Evolutionary conservation across 2,888 invertebrate species (phyloP), one percentile per base, ranked within the genome.

Genomic region (Mesorhabditis spiculigera): DNA sequence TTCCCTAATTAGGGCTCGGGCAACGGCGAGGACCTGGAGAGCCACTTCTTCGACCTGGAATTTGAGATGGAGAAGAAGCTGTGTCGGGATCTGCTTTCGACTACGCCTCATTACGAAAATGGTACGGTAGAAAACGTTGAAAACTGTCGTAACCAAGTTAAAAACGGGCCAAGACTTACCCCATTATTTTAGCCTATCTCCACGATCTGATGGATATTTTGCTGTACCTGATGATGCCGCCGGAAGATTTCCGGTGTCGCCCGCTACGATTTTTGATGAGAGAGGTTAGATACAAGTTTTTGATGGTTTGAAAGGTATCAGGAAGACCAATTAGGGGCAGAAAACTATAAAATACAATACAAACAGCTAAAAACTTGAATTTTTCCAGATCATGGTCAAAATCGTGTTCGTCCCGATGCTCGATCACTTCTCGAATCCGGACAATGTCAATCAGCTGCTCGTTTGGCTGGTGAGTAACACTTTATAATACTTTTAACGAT

Each of bases 11-110:
- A 28, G 28, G 28, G 28, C 28, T 28, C 8, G 1, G 58, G 10
- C 8, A 50, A 50, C 58, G 58, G 8, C 1, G 72, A 70, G 13
- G 88, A 89, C 66, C 86, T 92, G 69, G 91, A 92, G 82, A 91
- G 91, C 81, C 89, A 91, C 86, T 95, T 95, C 88, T 95, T 95
- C 87, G 93, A 94, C 86, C 88, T 93, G 78, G 95, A 95, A 88
- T 90, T 91, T 75, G 91, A 92, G 72, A 91, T 93, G 91, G 94
- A 94, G 86, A 91, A 91, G 79, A 91, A 91, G 85, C 86, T 89
- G 75, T 93, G 93, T 87, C 90, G 93, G 66, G 93, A 94, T 88
- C 88, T 90, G 80, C 91, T 93, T 74, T 93, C 93, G 86, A 90
- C 90, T 65, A 91, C 92, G 85, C 87, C 90, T 68, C 87, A 88